A percentile compares a stretch with the other conserved stretches of the same genome.
Evolutionary conservation across 2,113 vertebrate genomes (phyloP).

Genomic region (Poeciliopsis prolifica): DNA sequence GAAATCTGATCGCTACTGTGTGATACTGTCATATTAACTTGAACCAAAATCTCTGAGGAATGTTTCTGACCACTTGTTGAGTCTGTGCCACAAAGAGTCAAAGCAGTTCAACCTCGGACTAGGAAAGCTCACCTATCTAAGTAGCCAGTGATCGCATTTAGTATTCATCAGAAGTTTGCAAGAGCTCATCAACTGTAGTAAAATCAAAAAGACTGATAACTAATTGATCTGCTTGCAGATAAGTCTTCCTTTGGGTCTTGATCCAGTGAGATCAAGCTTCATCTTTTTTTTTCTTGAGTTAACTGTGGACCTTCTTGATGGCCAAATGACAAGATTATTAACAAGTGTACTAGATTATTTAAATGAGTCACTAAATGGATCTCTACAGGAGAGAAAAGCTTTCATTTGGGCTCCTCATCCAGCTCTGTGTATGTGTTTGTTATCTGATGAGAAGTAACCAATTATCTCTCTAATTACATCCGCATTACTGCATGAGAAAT

Average conservation of each 20-base stretch:
- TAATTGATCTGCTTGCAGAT: neutral
- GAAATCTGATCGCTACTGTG: neutral
- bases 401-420: constrained; percentile 31
- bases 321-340: constrained; percentile 21
- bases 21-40: neutral
- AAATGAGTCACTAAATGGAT: constrained; percentile 36
- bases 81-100: neutral
- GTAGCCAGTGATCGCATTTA: neutral
- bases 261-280: neutral
- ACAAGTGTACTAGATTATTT: constrained; percentile 25
- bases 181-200: neutral
- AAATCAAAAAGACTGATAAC: neutral
- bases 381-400: constrained; percentile 33
- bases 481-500: constrained; percentile 71
- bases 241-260: neutral
- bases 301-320: neutral
- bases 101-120: neutral
- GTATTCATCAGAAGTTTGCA: no score
- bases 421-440: constrained; percentile 45
- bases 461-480: constrained; percentile 73
- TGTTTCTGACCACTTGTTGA: neutral
- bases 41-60: neutral
- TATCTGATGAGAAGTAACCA: constrained; percentile 66
- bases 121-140: neutral
- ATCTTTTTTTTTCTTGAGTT: neutral